Conservation (phyloP, 2,797 vertebrate genomes). For the Pagetopsis macropterus region DNA sequence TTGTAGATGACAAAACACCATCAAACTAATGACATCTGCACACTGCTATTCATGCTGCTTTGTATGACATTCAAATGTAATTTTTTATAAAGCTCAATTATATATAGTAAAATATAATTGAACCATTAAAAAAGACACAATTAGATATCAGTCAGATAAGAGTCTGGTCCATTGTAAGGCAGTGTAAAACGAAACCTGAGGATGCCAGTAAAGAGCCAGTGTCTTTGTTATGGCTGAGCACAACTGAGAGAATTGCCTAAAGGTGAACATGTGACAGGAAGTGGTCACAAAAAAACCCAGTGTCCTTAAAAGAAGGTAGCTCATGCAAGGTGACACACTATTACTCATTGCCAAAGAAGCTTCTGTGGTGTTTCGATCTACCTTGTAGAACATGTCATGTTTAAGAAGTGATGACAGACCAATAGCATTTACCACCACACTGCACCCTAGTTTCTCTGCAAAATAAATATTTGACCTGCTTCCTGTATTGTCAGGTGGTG, state of each 20-base stretch:
- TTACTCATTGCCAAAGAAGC: constrained; percentile 50
- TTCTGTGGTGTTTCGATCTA: constrained; percentile 19
- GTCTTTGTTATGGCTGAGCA: constrained; percentile 1
- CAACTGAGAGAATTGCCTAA: not conserved
- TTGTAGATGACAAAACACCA: no score
- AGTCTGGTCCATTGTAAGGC: not conserved
- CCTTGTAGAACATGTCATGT: not conserved
- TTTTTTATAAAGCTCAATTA: not conserved
- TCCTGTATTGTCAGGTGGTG: not conserved
- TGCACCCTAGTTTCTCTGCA: constrained; percentile 12
- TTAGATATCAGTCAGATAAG: not conserved
- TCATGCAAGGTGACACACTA: not conserved
- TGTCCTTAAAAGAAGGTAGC: constrained; percentile 43
- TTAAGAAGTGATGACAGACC: constrained; percentile 31
- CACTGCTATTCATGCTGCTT: not conserved
- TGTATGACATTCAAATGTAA: not conserved
- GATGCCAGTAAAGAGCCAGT: not conserved
- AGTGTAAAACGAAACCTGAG: not conserved
- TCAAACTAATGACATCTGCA: no score
- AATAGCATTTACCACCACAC: not conserved
- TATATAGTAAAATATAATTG: not conserved
- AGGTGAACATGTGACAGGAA: constrained; percentile 50
- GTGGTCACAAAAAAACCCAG: constrained; percentile 42
- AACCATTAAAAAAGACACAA: not conserved
- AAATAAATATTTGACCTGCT: not conserved